Base-by-base conservation (phyloP, 2,113 vertebrate species). In the Carassius auratus region DNA sequence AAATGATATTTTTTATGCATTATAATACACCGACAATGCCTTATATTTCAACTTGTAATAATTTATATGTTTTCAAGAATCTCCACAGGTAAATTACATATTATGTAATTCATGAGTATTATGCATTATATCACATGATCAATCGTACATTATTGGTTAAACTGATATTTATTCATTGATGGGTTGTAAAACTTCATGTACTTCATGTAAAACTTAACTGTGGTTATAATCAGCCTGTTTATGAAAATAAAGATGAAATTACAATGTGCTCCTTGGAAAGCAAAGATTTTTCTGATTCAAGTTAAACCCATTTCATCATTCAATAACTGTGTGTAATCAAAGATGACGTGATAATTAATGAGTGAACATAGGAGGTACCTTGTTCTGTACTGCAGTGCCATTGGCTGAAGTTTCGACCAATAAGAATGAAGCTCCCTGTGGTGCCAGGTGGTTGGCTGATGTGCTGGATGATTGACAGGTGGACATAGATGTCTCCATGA, bases 381-480 rank as follows among this genome's bases (percentile, higher is more conserved):
- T 96, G 97, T 78, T 98, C 97, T 0, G 96, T 97, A 92, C 96
- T 98, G 89, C 93, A 96, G 76, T 96, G 96, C 98, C 98, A 99
- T 90, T 99, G 98, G 13, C 95, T 94, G 88, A 99, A 98, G 92
- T 96, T 99, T 68, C 98, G 97, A n/a, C 97, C 98, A 78, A 98
- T 93, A 75, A 99, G 93, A 75, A 97, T 94, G 86, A 99, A 97
- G 87, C 95, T 97, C 52, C 96, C 93, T 55, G 95, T 88, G 0
- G 92, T 84, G 0, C 93, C 94, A 2, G 96, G 96, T 23, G 91
- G 93, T 66, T 95, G 93, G 77, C 89, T 89, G 86, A 92, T 73
- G 30, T 89, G 92, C 86, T 95, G 96, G 33, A 88, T 89, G 3
- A 94, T 90, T 36, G 93, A 90, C 52, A 95, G 93, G 0, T 96